A percentile compares a stretch with the other conserved stretches of the same genome.
phyloP scores from a whole-genome alignment of 2,113 vertebrate species.

The Pseudorhombus dupliciocellatus region DNA sequence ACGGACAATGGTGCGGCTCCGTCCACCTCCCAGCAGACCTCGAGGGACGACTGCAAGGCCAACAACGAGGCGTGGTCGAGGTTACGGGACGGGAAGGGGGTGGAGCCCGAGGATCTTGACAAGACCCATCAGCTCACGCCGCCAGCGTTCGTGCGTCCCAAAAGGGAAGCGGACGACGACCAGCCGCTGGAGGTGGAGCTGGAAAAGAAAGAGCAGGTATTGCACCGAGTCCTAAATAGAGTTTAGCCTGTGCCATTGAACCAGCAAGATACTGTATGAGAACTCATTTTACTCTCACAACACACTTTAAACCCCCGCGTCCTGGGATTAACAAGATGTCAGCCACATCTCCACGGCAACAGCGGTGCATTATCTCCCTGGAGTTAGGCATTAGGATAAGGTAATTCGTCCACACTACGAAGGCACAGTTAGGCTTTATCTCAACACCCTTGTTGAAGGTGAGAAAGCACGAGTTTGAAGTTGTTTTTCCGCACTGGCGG shows the following conservation, averaged over 20 bases:
- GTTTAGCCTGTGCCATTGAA: neutral
- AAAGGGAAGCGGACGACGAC: constrained; percentile 88
- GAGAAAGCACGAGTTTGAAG: constrained; percentile 32
- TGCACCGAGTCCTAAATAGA: neutral
- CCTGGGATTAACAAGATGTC: constrained; percentile 34
- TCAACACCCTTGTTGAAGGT: constrained; percentile 41
- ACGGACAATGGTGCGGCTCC: constrained; percentile 58
- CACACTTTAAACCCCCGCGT: constrained; percentile 9
- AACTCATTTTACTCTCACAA: constrained; percentile 6
- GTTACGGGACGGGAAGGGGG: constrained; percentile 91
- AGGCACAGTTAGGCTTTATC: constrained; percentile 8
- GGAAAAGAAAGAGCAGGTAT: constrained; percentile 87
- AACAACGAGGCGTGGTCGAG: constrained; percentile 91
- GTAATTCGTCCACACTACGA: neutral
- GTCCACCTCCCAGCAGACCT: constrained; percentile 64
- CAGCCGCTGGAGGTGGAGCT: constrained; percentile 86
- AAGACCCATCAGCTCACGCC: constrained; percentile 87
- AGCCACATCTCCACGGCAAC: constrained; percentile 58
- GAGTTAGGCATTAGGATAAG: constrained; percentile 28
- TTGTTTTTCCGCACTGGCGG: constrained; percentile 18
- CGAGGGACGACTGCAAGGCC: constrained; percentile 79
- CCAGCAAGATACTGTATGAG: neutral
- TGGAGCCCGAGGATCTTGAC: constrained; percentile 94
- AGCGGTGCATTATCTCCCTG: constrained; percentile 15
- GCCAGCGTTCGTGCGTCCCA: constrained; percentile 89